A percentile compares a stretch with the other conserved stretches of the same genome.
These are phyloP conservation scores for Ditylenchus weischeri DNA, from an alignment of 2,888 invertebrate genomes.

Conservation along the genomic window DNA sequence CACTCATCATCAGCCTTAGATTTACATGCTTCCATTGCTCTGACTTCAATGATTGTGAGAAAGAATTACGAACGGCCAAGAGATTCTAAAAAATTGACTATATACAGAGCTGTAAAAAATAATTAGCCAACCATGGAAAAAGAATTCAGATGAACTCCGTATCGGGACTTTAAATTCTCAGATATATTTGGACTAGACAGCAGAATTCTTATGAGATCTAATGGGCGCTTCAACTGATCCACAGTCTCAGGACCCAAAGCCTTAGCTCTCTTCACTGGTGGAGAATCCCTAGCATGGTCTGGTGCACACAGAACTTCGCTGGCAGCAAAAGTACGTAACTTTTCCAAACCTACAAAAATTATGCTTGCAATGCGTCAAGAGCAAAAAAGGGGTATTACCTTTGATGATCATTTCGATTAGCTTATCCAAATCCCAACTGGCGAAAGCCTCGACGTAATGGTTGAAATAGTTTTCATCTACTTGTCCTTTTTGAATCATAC, in stretches of 20 bases:
- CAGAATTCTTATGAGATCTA: slow-evolving; percentile 22
- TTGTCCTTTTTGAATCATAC: slow-evolving; percentile 5
- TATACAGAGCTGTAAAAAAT: background rate
- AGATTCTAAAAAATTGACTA: slow-evolving; percentile 13
- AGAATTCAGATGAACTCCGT: slow-evolving; percentile 16
- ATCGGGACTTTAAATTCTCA: slow-evolving; percentile 13
- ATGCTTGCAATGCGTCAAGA: too few relatives aligned
- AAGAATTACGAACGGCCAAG: slow-evolving; percentile 14
- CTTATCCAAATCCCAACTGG: slow-evolving; percentile 26
- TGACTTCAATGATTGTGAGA: slow-evolving; percentile 14
- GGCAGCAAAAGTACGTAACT: too few relatives aligned
- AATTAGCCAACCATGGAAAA: slow-evolving; percentile 9
- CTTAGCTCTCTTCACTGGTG: slow-evolving; percentile 20
- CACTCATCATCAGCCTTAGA: slow-evolving; percentile 12
- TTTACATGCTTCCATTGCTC: slow-evolving; percentile 18
- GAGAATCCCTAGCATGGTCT: slow-evolving; percentile 15
- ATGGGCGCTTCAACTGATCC: slow-evolving; percentile 17
- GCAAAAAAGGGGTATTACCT: slow-evolving; percentile 1
- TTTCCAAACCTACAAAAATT: too few relatives aligned
- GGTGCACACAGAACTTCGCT: too few relatives aligned
- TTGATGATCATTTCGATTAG: slow-evolving; percentile 18
- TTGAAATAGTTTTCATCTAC: slow-evolving; percentile 11
- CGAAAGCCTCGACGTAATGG: slow-evolving; percentile 29
- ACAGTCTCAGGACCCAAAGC: background rate
- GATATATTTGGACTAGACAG: slow-evolving; percentile 22